phyloP scores from a whole-genome alignment of 64 coral and sea anemone species.

The Stylophora pistillata region DNA sequence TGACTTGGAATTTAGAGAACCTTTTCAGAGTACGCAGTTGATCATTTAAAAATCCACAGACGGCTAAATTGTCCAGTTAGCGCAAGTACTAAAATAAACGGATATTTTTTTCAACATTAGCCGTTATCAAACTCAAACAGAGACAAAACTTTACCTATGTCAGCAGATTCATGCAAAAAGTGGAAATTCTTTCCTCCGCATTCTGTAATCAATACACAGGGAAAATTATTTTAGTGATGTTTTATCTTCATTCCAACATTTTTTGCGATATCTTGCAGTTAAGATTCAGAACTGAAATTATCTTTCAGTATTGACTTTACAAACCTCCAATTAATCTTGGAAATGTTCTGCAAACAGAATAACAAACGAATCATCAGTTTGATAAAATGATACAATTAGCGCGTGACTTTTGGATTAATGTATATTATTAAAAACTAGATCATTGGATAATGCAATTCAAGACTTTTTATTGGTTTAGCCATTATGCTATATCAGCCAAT shows the following conservation, averaged over 20 bases:
- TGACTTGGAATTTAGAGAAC: neutral
- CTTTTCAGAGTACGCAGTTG: no score
- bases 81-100: no score
- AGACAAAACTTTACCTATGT: slow-evolving; percentile 72
- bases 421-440: no score
- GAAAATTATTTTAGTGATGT: neutral
- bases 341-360: slow-evolving; percentile 66
- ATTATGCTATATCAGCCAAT: no score
- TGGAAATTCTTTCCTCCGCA: slow-evolving; percentile 98
- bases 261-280: neutral
- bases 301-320: no score
- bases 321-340: slow-evolving; percentile 95
- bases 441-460: no score
- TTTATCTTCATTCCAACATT: neutral
- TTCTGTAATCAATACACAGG: slow-evolving; percentile 57
- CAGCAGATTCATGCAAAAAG: slow-evolving; percentile 84
- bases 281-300: neutral
- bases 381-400: neutral
- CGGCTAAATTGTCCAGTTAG: no score
- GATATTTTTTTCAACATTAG: no score
- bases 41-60: no score
- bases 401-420: neutral
- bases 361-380: neutral
- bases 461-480: no score
- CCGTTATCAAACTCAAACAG: no score